Evolutionary conservation across 2,797 vertebrate species (phyloP), one percentile per base, ranked within the genome.

Genomic region (Mus spretus): DNA sequence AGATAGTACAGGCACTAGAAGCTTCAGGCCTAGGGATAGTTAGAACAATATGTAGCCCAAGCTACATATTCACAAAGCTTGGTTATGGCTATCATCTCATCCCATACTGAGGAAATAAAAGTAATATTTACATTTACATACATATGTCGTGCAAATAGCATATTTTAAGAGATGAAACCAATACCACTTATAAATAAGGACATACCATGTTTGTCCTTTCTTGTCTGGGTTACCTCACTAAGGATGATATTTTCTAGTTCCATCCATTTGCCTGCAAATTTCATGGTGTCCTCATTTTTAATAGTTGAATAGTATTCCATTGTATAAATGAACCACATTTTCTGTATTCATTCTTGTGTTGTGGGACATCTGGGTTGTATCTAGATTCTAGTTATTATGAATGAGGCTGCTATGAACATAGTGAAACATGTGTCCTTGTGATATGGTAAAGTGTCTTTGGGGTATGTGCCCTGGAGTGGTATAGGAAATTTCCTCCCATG

Each of bases 161-260:
- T 89, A 94, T 93, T 95, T 91, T 28, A 93, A 80, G 31, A 86
- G 86, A 93, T 93, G 95, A 92, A 20, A 5, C 1, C 24, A 8
- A 89, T 28, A 83, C 81, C 34, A 34, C n/a, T 19, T n/a, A 67
- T 67, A n/a, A 70, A 15, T n/a, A 31, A 67, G 31, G 13, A n/a
- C 34, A 70, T 70, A n/a, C 15, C 15, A 70, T 70, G 34, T 70
- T n/a, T n/a, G 15, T 70, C 6, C 15, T 70, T 19, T 3, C 14
- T 47, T 47, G 15, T 70, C 34, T 19, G 65, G 65, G 5, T 70
- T 70, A n/a, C 2, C 2, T 70, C 6, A 7, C 6, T n/a, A 2
- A 19, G 15, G 67, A 70, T 70, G 15, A 70, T 70, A 19, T 70
- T n/a, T 70, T 70, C 67, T 70, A 70, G 34, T 70, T 70, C 67